These are phyloP conservation scores for Camptogramma bilineatum DNA, from an alignment of 2,888 invertebrate species.

Conservation along the genomic window DNA sequence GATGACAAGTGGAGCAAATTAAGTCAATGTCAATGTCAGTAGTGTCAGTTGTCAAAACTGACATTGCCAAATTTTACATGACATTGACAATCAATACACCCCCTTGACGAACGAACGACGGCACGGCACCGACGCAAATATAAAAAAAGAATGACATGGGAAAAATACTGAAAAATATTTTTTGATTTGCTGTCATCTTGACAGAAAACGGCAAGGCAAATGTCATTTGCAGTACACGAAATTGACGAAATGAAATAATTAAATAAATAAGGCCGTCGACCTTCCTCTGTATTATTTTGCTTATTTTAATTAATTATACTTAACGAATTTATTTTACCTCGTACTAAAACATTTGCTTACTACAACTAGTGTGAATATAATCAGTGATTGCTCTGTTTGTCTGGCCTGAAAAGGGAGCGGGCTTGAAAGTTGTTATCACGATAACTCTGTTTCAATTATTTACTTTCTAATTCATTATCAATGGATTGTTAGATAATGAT, in stretches of 20 bases:
- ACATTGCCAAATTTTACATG: no score
- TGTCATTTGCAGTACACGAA: background rate
- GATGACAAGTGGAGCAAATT: no score
- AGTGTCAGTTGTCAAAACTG: no score
- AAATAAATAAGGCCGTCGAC: background rate
- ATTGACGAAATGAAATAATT: background rate
- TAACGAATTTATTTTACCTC: background rate
- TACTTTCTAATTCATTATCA: conserved; percentile 61
- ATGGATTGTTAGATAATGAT: conserved; percentile 52
- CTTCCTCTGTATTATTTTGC: background rate
- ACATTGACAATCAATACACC: no score
- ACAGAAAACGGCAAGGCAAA: conserved; percentile 7
- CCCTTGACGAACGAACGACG: no score
- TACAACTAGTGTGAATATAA: background rate
- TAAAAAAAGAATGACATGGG: no score
- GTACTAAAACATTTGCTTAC: background rate
- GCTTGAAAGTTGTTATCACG: conserved; percentile 59
- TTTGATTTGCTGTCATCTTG: background rate
- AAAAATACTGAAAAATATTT: no score
- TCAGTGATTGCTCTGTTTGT: conserved; percentile 7
- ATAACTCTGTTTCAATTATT: conserved; percentile 47
- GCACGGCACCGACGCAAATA: no score
- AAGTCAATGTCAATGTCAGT: no score
- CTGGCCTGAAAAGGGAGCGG: background rate
- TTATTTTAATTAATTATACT: background rate